phyloP scores from a whole-genome alignment of 2,113 vertebrate species.

The Centropristis striata region DNA sequence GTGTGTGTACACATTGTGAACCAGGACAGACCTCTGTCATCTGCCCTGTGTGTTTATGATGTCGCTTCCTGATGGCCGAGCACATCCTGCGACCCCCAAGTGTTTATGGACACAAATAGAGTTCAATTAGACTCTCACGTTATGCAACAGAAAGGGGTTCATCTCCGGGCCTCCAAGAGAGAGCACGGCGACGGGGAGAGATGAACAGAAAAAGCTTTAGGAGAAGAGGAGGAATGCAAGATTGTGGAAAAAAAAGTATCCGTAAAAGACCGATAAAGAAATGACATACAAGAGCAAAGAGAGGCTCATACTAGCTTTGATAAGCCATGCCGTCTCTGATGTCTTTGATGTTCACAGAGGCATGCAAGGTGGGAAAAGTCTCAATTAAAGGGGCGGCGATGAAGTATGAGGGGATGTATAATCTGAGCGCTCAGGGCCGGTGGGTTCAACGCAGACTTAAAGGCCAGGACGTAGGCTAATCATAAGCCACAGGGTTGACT shows the following conservation, averaged over 20 bases:
- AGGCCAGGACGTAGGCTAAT: slow-evolving; percentile 64
- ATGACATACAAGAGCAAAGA: background rate
- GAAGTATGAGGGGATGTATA: slow-evolving; percentile 64
- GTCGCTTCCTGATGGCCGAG: slow-evolving; percentile 53
- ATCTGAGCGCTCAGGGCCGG: slow-evolving; percentile 49
- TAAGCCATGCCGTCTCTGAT: slow-evolving; percentile 57
- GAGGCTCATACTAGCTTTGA: slow-evolving; percentile 53
- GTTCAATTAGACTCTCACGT: slow-evolving; percentile 43
- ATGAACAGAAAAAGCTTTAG: background rate
- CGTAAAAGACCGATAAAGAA: slow-evolving; percentile 7
- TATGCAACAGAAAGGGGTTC: slow-evolving; percentile 52
- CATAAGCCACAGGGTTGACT: slow-evolving; percentile 61
- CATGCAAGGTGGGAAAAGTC: slow-evolving; percentile 69
- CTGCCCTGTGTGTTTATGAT: slow-evolving; percentile 58
- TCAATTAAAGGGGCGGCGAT: slow-evolving; percentile 72
- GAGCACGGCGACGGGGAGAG: background rate
- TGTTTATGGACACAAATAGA: slow-evolving; percentile 69
- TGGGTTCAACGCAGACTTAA: slow-evolving; percentile 68
- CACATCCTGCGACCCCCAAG: slow-evolving; percentile 58
- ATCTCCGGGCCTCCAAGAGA: slow-evolving; percentile 35
- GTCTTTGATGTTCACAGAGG: slow-evolving; percentile 78
- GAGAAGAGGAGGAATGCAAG: background rate
- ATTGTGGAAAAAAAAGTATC: background rate
- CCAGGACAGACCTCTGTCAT: slow-evolving; percentile 33
- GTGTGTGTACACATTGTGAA: slow-evolving; percentile 14